Conservation (phyloP, 2,888 invertebrate genomes). For the Andrena bicolor region DNA sequence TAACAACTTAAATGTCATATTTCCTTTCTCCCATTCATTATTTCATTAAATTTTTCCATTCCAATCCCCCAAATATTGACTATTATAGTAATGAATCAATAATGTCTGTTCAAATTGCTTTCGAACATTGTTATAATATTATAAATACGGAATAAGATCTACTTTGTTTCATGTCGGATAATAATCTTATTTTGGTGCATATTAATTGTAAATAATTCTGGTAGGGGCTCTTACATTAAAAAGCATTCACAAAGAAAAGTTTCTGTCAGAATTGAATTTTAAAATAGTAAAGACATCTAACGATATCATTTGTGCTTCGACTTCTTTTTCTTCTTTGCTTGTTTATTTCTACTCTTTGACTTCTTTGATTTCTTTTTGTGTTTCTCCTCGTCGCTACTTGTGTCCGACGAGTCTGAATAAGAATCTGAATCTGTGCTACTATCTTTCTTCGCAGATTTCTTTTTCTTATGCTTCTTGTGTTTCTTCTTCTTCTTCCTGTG, state of each 20-base stretch:
- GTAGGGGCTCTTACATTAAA: conserved; percentile 47
- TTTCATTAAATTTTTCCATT: conserved; percentile 29
- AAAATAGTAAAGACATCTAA: conserved; percentile 50
- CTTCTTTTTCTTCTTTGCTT: conserved; percentile 91
- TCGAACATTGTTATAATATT: conserved; percentile 52
- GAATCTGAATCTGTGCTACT: conserved; percentile 88
- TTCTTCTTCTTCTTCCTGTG: conserved; percentile 87
- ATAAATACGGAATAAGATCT: conserved; percentile 57
- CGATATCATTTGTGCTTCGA: conserved; percentile 87
- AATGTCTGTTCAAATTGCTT: conserved; percentile 49
- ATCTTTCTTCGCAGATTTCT: conserved; percentile 86
- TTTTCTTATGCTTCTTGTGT: conserved; percentile 87
- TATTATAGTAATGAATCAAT: conserved; percentile 66
- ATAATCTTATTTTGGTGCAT: conserved; percentile 48
- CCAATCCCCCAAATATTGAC: conserved; percentile 20
- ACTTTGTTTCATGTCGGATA: conserved; percentile 44
- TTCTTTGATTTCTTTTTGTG: conserved; percentile 88
- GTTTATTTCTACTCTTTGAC: conserved; percentile 90
- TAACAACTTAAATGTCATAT: conserved; percentile 39
- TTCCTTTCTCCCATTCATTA: conserved; percentile 20
- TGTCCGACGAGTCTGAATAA: conserved; percentile 88
- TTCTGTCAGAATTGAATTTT: conserved; percentile 44
- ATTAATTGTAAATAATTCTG: conserved; percentile 49
- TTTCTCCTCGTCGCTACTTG: conserved; percentile 89
- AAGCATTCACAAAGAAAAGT: conserved; percentile 56